These are phyloP conservation scores for Nesidiocoris tenuis DNA, from an alignment of 2,888 invertebrate genomes.

Conservation along the genomic window DNA sequence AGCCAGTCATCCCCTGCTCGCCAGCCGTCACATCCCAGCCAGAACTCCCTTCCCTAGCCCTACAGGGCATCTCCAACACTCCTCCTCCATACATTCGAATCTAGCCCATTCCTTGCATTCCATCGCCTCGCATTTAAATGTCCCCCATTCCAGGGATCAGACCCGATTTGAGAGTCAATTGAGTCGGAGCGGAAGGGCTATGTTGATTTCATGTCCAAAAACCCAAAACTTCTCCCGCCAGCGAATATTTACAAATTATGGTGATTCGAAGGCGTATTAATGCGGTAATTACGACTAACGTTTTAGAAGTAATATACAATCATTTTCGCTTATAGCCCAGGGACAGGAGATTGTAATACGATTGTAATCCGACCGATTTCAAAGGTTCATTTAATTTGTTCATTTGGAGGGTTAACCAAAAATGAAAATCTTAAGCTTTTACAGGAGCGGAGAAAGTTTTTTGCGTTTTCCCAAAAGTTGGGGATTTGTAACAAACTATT, in stretches of 20 bases:
- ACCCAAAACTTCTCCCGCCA: slow-evolving; percentile 11
- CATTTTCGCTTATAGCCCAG: too few relatives aligned
- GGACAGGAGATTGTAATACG: too few relatives aligned
- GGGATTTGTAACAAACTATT: too few relatives aligned
- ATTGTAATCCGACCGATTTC: too few relatives aligned
- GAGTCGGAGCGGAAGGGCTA: slow-evolving; percentile 5
- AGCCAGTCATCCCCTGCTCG: background rate
- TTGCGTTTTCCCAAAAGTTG: too few relatives aligned
- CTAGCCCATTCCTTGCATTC: background rate
- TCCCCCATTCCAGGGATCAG: background rate
- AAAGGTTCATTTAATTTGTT: too few relatives aligned
- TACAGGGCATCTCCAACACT: background rate
- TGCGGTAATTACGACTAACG: background rate
- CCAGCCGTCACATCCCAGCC: background rate
- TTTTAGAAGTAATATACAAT: background rate
- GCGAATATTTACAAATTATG: slow-evolving; percentile 26
- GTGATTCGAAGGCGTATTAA: slow-evolving; percentile 10
- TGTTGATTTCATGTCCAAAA: slow-evolving; percentile 27
- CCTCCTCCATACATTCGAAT: background rate
- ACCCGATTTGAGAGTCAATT: slow-evolving; percentile 30
- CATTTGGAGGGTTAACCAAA: too few relatives aligned
- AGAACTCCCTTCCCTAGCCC: background rate
- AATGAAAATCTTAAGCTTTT: too few relatives aligned
- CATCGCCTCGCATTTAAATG: slow-evolving; percentile 15
- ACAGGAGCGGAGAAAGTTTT: too few relatives aligned